phyloP scores from a whole-genome alignment of 2,797 vertebrate species.

The Melopsittacus undulatus region DNA sequence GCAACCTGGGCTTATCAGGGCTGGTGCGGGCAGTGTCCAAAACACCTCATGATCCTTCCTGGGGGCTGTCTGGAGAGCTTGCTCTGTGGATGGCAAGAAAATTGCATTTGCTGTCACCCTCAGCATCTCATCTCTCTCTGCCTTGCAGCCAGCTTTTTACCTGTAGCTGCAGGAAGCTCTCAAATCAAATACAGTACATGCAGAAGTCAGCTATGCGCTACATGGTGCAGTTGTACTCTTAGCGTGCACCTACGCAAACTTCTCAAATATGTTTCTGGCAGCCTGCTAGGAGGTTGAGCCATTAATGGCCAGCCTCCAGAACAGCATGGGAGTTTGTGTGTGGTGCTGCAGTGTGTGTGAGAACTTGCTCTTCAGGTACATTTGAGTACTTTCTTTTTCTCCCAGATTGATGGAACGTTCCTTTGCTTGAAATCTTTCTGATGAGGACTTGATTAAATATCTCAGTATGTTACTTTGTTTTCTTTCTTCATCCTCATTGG shows the following conservation, averaged over 20 bases:
- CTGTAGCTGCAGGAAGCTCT: neutral
- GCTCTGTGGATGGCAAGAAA: neutral
- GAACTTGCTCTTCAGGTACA: neutral
- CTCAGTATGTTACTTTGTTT: constrained; percentile 6
- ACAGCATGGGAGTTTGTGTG: neutral
- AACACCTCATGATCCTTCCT: neutral
- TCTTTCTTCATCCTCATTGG: neutral
- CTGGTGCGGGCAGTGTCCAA: fast-evolving
- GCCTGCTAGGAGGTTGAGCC: neutral
- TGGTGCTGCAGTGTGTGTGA: neutral
- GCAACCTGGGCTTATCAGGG: neutral
- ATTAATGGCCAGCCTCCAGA: neutral
- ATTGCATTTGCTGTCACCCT: neutral
- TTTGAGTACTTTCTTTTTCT: constrained; percentile 16
- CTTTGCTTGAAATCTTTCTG: constrained; percentile 57
- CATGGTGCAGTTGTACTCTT: neutral
- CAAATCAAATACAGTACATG: neutral
- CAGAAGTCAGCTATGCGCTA: fast-evolving
- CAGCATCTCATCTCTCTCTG: neutral
- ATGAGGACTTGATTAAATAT: constrained; percentile 46
- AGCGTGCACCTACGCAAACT: fast-evolving
- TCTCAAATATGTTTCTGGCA: neutral
- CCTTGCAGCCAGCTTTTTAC: neutral
- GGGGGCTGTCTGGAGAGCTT: neutral
- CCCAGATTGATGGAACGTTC: neutral